These are phyloP conservation scores for Darevskia mixta DNA, from an alignment of 2,797 vertebrate genomes.

Conservation along the genomic window DNA sequence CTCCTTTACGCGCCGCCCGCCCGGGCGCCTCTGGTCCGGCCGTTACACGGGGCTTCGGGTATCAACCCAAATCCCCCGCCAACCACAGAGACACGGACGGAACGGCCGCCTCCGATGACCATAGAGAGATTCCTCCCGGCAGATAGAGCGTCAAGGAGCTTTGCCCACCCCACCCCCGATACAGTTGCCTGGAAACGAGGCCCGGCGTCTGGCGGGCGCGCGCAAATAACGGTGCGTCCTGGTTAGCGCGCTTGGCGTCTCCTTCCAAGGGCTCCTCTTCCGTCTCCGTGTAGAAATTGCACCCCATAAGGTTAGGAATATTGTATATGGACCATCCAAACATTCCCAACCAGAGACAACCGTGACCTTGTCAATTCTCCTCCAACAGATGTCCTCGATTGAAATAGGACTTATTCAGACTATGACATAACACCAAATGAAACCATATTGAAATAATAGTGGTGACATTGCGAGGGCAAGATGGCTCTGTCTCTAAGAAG, in stretches of 20 bases:
- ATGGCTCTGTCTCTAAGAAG: no score
- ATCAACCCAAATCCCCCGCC: constrained; percentile 28
- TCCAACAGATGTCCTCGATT: neutral
- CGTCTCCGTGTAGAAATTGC: no score
- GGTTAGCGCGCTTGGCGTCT: no score
- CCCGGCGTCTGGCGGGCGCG: neutral
- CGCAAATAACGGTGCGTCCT: no score
- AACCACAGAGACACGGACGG: constrained; percentile 19
- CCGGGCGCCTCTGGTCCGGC: no score
- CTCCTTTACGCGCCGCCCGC: neutral
- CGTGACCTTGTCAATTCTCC: neutral
- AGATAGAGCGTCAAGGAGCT: constrained; percentile 22
- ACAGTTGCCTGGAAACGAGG: constrained; percentile 19
- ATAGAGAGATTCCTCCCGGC: constrained; percentile 11
- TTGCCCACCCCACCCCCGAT: neutral
- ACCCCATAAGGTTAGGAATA: no score
- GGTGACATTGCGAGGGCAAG: neutral
- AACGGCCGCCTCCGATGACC: neutral
- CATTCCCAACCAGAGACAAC: neutral
- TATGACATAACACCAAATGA: neutral
- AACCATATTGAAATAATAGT: neutral
- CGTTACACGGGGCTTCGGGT: neutral
- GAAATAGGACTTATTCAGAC: neutral
- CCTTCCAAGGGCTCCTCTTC: no score
- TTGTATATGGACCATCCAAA: neutral